These are phyloP conservation scores for Atethmia centrago DNA, from an alignment of 2,888 invertebrate genomes.

Conservation along the genomic window DNA sequence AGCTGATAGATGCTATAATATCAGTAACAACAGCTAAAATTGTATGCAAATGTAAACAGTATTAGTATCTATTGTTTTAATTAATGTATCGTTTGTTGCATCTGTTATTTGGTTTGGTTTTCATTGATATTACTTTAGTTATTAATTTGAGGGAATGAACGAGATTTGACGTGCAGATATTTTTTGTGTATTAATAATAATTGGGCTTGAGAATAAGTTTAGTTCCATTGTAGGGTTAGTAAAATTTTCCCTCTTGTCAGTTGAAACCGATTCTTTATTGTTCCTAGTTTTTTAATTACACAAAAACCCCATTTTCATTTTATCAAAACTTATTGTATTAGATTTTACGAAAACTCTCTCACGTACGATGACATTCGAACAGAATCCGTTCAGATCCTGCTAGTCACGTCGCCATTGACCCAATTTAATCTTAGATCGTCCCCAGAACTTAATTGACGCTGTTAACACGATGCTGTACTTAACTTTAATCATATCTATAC, in stretches of 20 bases:
- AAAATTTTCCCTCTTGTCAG: too few species aligned
- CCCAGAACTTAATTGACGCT: conserved; percentile 31
- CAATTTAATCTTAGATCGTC: conserved; percentile 16
- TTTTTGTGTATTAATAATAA: too few species aligned
- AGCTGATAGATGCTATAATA: not conserved
- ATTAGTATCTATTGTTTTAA: conserved; percentile 13
- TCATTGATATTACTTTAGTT: not conserved
- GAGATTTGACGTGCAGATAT: too few species aligned
- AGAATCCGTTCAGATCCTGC: not conserved
- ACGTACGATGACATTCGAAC: not conserved
- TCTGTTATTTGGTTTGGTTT: not conserved
- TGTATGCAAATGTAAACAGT: conserved; percentile 26
- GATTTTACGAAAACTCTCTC: not conserved
- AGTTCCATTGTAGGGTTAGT: not conserved
- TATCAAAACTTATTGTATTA: not conserved
- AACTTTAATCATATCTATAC: conserved; percentile 16
- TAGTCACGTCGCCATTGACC: conserved; percentile 39
- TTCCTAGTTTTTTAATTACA: too few species aligned
- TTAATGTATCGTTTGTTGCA: conserved; percentile 19
- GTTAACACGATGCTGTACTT: conserved; percentile 8
- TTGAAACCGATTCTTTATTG: too few species aligned
- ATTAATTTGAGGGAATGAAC: not conserved
- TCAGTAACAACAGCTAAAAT: conserved; percentile 12
- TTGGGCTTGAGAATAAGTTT: too few species aligned
- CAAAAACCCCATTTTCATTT: too few species aligned